Percentiles rank a stretch among this genome's conserved stretches.
phyloP scores from a whole-genome alignment of 2,888 invertebrate genomes.

The Agrochola litura region DNA sequence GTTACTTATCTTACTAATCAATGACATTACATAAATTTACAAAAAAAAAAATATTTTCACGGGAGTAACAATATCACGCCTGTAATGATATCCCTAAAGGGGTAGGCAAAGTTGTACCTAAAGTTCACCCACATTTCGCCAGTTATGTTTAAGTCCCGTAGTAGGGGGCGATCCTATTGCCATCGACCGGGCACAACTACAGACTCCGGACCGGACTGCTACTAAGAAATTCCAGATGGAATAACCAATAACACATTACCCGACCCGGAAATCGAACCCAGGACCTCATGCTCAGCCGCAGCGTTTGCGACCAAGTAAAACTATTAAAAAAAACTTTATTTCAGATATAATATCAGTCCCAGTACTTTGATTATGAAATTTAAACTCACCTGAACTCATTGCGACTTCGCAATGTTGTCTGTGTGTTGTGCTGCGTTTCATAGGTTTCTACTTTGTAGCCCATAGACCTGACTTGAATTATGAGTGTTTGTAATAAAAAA shows the following conservation, averaged over 20 bases:
- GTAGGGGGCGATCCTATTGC: neutral
- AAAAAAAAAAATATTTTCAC: neutral
- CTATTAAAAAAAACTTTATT: neutral
- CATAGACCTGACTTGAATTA: neutral
- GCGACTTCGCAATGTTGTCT: neutral
- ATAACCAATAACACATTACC: neutral
- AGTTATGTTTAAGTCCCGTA: neutral
- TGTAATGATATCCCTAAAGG: neutral
- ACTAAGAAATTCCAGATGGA: neutral
- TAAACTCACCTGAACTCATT: neutral
- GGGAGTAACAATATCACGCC: neutral
- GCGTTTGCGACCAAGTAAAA: neutral
- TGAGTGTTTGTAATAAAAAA: neutral
- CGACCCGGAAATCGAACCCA: neutral
- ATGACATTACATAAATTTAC: neutral
- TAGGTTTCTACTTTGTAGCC: neutral
- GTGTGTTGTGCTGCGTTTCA: neutral
- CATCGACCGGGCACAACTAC: neutral
- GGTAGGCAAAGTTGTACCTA: neutral
- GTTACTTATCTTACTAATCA: conserved; percentile 7
- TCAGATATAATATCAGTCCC: neutral
- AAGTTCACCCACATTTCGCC: neutral
- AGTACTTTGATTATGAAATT: neutral
- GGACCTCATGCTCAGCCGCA: neutral
- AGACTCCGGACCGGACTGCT: neutral